phyloP scores from a whole-genome alignment of 2,797 vertebrate genomes.

The Chiloscyllium punctatum region DNA sequence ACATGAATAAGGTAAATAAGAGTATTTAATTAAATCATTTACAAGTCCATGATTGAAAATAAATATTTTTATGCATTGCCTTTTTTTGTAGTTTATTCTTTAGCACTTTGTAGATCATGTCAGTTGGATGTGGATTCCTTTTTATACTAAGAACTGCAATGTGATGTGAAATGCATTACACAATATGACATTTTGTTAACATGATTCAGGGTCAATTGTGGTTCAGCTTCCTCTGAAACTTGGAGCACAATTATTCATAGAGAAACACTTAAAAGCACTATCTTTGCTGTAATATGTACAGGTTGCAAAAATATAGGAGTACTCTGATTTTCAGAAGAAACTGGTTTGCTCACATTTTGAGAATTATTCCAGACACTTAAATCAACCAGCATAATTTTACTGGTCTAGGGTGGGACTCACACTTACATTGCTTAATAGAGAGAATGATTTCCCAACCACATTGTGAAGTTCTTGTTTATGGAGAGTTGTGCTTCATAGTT shows the following conservation, averaged over 20 bases:
- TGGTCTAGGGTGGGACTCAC: neutral
- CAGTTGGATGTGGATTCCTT: too few species aligned
- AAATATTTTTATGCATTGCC: too few species aligned
- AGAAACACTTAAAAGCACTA: neutral
- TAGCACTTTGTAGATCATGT: too few species aligned
- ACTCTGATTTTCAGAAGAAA: neutral
- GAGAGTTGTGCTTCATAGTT: neutral
- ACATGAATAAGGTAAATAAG: too few species aligned
- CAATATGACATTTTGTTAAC: neutral
- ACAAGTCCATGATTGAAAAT: too few species aligned
- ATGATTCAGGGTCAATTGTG: neutral
- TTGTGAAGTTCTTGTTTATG: neutral
- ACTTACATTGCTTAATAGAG: neutral
- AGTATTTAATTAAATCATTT: too few species aligned
- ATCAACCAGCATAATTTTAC: neutral
- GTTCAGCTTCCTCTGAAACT: neutral
- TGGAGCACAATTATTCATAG: neutral
- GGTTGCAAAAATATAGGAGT: neutral
- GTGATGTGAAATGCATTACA: neutral
- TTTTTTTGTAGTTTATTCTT: too few species aligned
- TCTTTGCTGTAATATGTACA: neutral
- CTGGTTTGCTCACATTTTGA: neutral
- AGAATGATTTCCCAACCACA: neutral
- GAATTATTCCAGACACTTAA: neutral
- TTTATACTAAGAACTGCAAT: neutral